These are phyloP conservation scores for Cephus runcator DNA, from an alignment of 2,888 invertebrate species.

Conservation along the genomic window DNA sequence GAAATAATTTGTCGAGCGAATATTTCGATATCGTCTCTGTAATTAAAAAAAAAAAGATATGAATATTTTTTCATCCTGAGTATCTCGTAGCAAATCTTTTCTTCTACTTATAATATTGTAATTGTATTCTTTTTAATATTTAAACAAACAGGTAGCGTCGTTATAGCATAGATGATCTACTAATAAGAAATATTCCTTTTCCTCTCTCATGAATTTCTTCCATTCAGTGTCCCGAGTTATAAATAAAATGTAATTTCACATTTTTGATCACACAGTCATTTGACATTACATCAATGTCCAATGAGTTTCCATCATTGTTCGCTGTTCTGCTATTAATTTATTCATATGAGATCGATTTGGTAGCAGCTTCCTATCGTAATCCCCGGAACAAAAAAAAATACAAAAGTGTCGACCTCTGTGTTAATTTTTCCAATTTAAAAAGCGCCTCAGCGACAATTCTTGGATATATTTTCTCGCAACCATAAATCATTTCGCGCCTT, in stretches of 20 bases:
- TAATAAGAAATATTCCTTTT: not conserved
- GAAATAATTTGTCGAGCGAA: not conserved
- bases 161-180: not conserved
- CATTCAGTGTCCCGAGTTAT: not conserved
- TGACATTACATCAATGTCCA: not conserved
- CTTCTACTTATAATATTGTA: not conserved
- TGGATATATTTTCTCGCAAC: not conserved
- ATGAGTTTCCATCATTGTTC: not conserved
- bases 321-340: not conserved
- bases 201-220: not conserved
- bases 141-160: not conserved
- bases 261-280: not conserved
- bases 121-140: not conserved
- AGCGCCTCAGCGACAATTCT: not conserved
- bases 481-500: conserved; percentile 11
- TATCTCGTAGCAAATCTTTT: not conserved
- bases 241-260: not conserved
- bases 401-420: not conserved
- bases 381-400: not conserved
- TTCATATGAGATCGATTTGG: not conserved
- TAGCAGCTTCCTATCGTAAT: not conserved
- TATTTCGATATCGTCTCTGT: not conserved
- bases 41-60: not conserved
- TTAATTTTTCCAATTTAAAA: not conserved
- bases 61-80: not conserved